A percentile compares a stretch with the other conserved stretches of the same genome.
These are phyloP conservation scores for Enoplosus armatus DNA, from an alignment of 2,797 vertebrate species.

Conservation along the genomic window DNA sequence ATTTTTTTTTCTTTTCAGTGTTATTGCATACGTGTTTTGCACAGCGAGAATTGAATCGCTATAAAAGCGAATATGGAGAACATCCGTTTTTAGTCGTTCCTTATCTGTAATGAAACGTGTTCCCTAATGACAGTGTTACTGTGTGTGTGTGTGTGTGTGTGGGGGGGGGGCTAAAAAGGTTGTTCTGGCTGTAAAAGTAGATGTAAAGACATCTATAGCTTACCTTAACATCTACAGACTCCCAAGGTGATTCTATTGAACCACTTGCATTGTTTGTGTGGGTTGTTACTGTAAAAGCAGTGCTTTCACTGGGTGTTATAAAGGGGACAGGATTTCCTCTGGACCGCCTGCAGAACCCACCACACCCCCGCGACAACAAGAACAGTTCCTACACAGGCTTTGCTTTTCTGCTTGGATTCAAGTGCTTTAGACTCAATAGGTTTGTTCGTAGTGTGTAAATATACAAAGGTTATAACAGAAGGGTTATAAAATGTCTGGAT, in stretches of 20 bases:
- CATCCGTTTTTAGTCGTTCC: background rate
- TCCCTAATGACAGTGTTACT: background rate
- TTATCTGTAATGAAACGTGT: background rate
- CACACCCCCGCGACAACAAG: slow-evolving; percentile 35
- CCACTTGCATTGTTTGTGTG: slow-evolving; percentile 52
- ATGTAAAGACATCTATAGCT: slow-evolving; percentile 5
- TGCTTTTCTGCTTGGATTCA: slow-evolving; percentile 23
- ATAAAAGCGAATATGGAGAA: slow-evolving; percentile 8
- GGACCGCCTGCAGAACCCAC: slow-evolving; percentile 49
- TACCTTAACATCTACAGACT: slow-evolving; percentile 23
- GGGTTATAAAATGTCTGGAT: slow-evolving; percentile 30
- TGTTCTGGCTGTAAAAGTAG: background rate
- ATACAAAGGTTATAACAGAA: slow-evolving; percentile 9
- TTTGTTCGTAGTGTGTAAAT: slow-evolving; percentile 7
- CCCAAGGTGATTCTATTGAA: slow-evolving; percentile 22
- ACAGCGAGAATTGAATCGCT: slow-evolving; percentile 14
- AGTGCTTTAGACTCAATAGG: background rate
- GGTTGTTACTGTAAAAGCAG: slow-evolving; percentile 49
- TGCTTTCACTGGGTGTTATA: slow-evolving; percentile 58
- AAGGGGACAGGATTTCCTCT: slow-evolving; percentile 81
- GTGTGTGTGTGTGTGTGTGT: background rate
- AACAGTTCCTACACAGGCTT: slow-evolving; percentile 13
- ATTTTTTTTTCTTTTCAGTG: slow-evolving; percentile 4
- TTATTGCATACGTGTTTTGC: slow-evolving; percentile 43
- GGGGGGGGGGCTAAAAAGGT: background rate